Evolutionary conservation across 2,797 vertebrate genomes (phyloP).

Genomic region (Sebastes vulpes): DNA sequence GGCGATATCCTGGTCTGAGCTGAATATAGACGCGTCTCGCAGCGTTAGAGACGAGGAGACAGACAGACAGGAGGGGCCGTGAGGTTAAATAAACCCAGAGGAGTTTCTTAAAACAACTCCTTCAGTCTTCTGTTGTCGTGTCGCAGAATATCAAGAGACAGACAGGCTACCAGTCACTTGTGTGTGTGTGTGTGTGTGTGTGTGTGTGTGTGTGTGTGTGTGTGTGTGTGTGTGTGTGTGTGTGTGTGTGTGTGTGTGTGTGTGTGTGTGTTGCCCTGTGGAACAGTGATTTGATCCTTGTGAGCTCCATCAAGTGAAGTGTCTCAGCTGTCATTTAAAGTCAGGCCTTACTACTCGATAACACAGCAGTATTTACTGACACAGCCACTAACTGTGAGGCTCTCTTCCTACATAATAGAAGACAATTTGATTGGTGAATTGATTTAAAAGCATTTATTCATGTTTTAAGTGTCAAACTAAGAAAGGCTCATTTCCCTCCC

Average conservation of each 20-base stretch:
- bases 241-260: not conserved
- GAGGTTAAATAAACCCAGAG: conserved; percentile 64
- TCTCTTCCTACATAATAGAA: not conserved
- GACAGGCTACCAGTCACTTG: not conserved
- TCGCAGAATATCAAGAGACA: conserved; percentile 25
- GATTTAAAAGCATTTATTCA: not conserved
- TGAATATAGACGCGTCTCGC: conserved; percentile 33
- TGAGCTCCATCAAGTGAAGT: not conserved
- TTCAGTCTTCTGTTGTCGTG: conserved; percentile 18
- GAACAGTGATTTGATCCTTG: not conserved
- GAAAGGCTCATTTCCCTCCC: not conserved
- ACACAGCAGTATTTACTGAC: not conserved
- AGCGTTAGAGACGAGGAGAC: conserved; percentile 10
- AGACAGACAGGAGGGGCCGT: conserved; percentile 17
- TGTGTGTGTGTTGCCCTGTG: not conserved
- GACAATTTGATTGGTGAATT: not conserved
- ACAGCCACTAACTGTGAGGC: not conserved
- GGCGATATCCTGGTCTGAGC: not conserved
- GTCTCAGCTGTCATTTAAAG: not conserved
- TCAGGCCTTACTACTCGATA: not conserved
- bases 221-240: not conserved
- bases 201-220: not conserved
- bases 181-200: not conserved
- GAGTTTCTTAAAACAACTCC: conserved; percentile 49
- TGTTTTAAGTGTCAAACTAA: not conserved